Conservation (phyloP, 2,113 vertebrate genomes). For the Bufo gargarizans region DNA sequence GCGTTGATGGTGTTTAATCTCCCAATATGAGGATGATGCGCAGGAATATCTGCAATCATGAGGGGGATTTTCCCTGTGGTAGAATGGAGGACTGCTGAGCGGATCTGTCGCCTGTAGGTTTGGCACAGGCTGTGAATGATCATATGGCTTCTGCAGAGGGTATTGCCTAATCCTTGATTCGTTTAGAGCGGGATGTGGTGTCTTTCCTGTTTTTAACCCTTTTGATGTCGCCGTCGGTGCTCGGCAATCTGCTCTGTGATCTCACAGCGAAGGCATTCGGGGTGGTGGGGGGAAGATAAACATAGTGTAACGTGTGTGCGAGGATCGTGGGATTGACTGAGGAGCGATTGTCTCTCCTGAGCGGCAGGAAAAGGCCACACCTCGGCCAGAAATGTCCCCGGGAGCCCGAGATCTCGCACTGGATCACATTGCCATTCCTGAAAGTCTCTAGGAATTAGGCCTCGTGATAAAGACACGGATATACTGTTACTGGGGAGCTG, state of each 20-base stretch:
- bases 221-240: not conserved
- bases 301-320: not conserved
- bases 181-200: not conserved
- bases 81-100: no score
- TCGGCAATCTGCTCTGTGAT: not conserved
- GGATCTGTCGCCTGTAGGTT: no score
- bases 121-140: not conserved
- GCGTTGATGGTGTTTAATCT: no score
- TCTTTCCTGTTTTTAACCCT: not conserved
- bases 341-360: conserved; percentile 12
- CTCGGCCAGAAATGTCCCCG: conserved; percentile 45
- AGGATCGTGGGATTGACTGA: conserved; percentile 9
- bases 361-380: conserved; percentile 51
- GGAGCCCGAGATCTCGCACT: not conserved
- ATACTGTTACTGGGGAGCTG: not conserved
- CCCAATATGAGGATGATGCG: not conserved
- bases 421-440: not conserved
- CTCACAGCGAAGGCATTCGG: conserved; percentile 26
- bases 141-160: not conserved
- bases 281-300: not conserved
- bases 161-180: not conserved
- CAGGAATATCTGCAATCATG: not conserved
- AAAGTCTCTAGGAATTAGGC: not conserved
- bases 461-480: no score
- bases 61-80: not conserved